Conservation (phyloP, 2,797 vertebrate species). For the Oreortyx pictus region DNA sequence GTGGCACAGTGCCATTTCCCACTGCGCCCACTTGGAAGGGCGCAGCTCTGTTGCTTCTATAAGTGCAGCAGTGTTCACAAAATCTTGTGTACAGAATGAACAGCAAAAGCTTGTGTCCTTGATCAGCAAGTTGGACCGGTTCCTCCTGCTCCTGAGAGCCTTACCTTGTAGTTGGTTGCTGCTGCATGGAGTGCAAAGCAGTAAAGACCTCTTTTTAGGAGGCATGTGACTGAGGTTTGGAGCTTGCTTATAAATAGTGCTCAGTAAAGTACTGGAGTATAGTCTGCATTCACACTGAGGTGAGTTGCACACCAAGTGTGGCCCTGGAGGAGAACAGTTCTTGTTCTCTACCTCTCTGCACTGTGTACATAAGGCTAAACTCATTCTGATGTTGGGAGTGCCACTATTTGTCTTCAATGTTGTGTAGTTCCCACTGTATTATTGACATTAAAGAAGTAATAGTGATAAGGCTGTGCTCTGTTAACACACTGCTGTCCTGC, state of each 20-base stretch:
- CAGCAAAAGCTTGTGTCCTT: constrained; percentile 9
- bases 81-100: not conserved
- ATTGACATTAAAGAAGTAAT: constrained; percentile 39
- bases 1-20: not conserved
- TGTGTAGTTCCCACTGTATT: constrained; percentile 36
- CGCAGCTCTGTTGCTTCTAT: constrained; percentile 2
- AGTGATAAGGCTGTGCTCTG: constrained; percentile 31
- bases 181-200: not conserved
- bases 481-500: not conserved
- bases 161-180: not conserved
- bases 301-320: not conserved
- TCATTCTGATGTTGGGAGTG: not conserved
- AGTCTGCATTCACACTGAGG: not conserved
- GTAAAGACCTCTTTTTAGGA: not conserved
- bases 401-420: not conserved
- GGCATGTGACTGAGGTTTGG: not conserved
- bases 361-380: constrained; percentile 6
- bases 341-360: not conserved
- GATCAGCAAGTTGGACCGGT: constrained; percentile 35
- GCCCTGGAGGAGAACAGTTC: not conserved
- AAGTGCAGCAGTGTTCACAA: constrained; percentile 34
- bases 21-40: not conserved
- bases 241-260: not conserved
- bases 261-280: not conserved
- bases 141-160: not conserved